These are phyloP conservation scores for Arnoldichthys spilopterus DNA, from an alignment of 2,797 vertebrate species.

Conservation along the genomic window DNA sequence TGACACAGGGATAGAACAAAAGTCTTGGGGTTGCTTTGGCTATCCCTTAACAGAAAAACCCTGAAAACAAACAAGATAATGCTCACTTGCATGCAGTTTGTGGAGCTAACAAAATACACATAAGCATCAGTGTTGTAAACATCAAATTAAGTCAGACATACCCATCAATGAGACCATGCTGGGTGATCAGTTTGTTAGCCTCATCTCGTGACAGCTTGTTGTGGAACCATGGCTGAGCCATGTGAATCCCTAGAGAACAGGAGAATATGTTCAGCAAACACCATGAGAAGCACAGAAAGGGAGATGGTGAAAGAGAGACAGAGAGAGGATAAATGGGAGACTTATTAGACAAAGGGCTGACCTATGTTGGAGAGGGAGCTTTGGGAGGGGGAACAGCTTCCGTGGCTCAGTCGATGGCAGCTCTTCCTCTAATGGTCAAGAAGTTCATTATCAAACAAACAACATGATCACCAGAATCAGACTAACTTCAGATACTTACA, in stretches of 20 bases:
- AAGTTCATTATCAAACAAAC: not conserved
- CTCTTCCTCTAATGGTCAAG: constrained; percentile 86
- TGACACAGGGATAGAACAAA: constrained; percentile 96
- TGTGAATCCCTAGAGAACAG: constrained; percentile 83
- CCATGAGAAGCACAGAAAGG: not conserved
- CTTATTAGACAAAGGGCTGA: constrained; percentile 65
- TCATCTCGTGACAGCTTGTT: constrained; percentile 93
- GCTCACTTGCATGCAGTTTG: not conserved
- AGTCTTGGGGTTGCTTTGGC: constrained; percentile 96
- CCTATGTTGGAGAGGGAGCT: constrained; percentile 82
- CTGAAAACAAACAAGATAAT: constrained; percentile 72
- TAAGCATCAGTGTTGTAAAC: not conserved
- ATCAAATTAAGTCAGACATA: constrained; percentile 61
- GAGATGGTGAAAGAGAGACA: not conserved
- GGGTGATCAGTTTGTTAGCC: constrained; percentile 89
- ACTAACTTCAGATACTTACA: constrained; percentile 4
- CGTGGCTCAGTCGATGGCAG: constrained; percentile 89
- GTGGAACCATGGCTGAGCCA: constrained; percentile 95
- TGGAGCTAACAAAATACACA: not conserved
- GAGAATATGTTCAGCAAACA: constrained; percentile 5
- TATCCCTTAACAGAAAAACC: constrained; percentile 96
- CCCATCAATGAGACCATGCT: constrained; percentile 95
- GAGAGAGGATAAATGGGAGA: not conserved
- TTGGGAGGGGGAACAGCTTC: constrained; percentile 85
- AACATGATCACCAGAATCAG: not conserved